Evolutionary conservation across 2,888 invertebrate species (phyloP), one percentile per base, ranked within the genome.

Genomic region (Sarcophaga subvicina): DNA sequence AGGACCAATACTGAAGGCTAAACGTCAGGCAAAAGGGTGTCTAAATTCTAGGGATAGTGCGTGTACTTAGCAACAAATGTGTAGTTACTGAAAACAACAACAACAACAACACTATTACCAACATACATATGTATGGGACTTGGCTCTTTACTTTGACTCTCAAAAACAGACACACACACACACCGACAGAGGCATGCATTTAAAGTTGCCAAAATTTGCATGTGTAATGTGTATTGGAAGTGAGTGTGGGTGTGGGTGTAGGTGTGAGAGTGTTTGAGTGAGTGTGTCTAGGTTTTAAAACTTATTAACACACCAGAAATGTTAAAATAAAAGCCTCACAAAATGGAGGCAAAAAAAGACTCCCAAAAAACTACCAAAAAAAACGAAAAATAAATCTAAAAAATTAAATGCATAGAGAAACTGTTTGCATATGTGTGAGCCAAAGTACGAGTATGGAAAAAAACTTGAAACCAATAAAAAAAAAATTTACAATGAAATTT

Each of bases 51-150:
- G 78, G 81, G 64, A 67, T 64, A 78, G 70, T 81, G 85, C 85
- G 81, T 87, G 78, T 63, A 71, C 71, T 84, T 81, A 75, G 64
- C 78, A 80, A 83, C 71, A 80, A 84, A 71, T 76, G 62, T 80
- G 66, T 83, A 67, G 67, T 62, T 47, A 69, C 83, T 75, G 75
- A 25, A 75, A 75, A 64, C 77, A 69, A 78, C 73, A 76, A 72
- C 67, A 67, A 67, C 54, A 12, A 62, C 75, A 20, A 47, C n/a
- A 60, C 14, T 63, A 54, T 11, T 17, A 76, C 3, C 45, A 71
- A 70, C 27, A 1, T 22, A 22, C 22, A 20, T 59, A 17, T 14
- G n/a, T 59, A 59, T 8, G n/a, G 60, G 66, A 79, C 79, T 71
- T 63, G 67, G 45, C n/a, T 71, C 54, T 86, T 62, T 80, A 80